These are phyloP conservation scores for Ectemnius cavifrons DNA, from an alignment of 2,888 invertebrate species.

Conservation along the genomic window DNA sequence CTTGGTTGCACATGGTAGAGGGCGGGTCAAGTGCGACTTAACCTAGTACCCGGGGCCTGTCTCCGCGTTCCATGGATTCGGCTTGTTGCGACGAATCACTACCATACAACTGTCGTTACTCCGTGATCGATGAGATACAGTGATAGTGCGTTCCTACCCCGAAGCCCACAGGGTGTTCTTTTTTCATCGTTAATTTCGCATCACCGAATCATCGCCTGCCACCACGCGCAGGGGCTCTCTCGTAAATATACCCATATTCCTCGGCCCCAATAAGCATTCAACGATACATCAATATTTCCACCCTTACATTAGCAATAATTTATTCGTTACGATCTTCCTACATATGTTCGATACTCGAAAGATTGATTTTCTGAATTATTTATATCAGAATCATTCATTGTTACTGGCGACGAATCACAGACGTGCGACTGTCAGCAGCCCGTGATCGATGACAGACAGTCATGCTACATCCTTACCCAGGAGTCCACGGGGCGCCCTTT, in stretches of 20 bases:
- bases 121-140: too few species aligned
- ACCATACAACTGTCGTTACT: too few species aligned
- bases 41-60: conserved; percentile 29
- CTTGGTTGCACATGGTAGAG: conserved; percentile 8
- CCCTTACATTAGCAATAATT: too few species aligned
- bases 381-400: too few species aligned
- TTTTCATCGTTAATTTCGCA: conserved; percentile 52
- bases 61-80: neutral
- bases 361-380: too few species aligned
- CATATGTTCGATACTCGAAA: too few species aligned
- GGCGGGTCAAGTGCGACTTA: conserved; percentile 44
- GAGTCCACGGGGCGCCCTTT: neutral
- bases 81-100: neutral
- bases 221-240: conserved; percentile 13
- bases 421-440: too few species aligned
- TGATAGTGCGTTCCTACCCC: neutral
- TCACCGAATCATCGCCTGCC: conserved; percentile 28
- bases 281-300: too few species aligned
- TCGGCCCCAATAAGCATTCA: too few species aligned
- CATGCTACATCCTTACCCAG: neutral
- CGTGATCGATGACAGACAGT: too few species aligned
- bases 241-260: conserved; percentile 22
- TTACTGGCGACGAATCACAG: too few species aligned
- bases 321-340: too few species aligned
- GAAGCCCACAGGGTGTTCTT: conserved; percentile 31